Percentiles rank a stretch among this genome's conserved stretches.
Conservation (phyloP, 2,888 invertebrate genomes). For the Pimpla rufipes region DNA sequence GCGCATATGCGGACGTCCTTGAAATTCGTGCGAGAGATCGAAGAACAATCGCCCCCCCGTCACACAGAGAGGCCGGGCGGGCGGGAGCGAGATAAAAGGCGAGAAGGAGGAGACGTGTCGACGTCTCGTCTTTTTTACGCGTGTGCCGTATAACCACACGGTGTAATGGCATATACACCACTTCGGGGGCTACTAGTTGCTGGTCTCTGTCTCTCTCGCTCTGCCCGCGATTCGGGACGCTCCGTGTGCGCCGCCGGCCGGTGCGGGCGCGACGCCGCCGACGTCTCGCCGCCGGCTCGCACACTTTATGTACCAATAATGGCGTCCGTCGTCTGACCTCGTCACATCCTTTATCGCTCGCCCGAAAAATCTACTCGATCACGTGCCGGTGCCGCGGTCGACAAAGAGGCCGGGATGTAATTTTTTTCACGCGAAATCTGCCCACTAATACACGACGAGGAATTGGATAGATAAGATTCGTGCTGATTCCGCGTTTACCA, state of each 20-base stretch:
- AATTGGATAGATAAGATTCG: background rate
- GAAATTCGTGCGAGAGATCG: constrained; percentile 84
- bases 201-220: background rate
- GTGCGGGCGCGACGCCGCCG: constrained; percentile 66
- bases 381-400: background rate
- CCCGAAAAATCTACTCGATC: background rate
- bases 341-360: constrained; percentile 55
- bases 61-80: constrained; percentile 38
- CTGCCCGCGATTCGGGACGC: constrained; percentile 42
- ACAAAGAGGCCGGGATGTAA: background rate
- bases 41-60: constrained; percentile 76
- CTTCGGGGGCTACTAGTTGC: background rate
- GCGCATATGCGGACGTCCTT: constrained; percentile 82
- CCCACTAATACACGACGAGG: constrained; percentile 5
- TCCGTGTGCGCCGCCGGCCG: constrained; percentile 43
- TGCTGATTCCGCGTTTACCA: background rate
- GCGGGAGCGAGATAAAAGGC: constrained; percentile 46
- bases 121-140: constrained; percentile 17
- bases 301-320: constrained; percentile 53
- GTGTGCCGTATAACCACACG: background rate
- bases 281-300: constrained; percentile 55
- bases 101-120: constrained; percentile 21
- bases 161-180: constrained; percentile 14
- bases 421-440: background rate
- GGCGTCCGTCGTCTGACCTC: constrained; percentile 64